Base-by-base conservation (phyloP, 2,797 vertebrate genomes). In the Malurus leucopterus region DNA sequence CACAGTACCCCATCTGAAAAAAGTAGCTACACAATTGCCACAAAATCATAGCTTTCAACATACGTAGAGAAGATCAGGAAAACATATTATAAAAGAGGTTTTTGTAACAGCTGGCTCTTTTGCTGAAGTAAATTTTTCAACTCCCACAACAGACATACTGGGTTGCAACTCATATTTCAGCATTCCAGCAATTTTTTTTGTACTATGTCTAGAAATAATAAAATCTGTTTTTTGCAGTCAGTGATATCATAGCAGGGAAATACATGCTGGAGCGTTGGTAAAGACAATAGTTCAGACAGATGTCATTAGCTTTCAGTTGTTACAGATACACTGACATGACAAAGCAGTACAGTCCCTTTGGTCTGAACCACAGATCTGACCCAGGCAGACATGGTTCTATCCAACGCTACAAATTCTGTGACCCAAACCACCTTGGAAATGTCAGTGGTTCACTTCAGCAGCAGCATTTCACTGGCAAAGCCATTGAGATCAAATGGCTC, bases 111-210 rank as follows among this genome's bases (percentile, higher is more conserved):
- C 87, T 93, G 84, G 41, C 27, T 87, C 84, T 91, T 91, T 36
- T 90, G 49, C 63, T 88, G 53, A 90, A 87, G 63, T 72, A 86
- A 93, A 63, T 81, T 73, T 93, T 94, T 95, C 89, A 88, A 91
- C 92, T 94, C 93, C 92, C 93, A 93, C 86, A 89, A 73, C 63
- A 92, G 86, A 68, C 43, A 74, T 73, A 53, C 44, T 90, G 79
- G 27, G 32, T 50, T 90, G 73, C 41, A 90, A 89, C 67, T 94
- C 84, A 63, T 67, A 70, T 84, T 87, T 93, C 90, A 93, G 58
- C 24, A 84, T 90, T 78, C 51, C 34, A 64, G 61, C 1, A 55
- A 24, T 75, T 49, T 53, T 24, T 64, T 59, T 46, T 72, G 11
- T 61, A 75, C 49, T 62, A 12, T 61, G 24, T 68, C 46, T 62